Base-by-base conservation (phyloP, 2,888 invertebrate genomes). In the Drosophila tanythrix region DNA sequence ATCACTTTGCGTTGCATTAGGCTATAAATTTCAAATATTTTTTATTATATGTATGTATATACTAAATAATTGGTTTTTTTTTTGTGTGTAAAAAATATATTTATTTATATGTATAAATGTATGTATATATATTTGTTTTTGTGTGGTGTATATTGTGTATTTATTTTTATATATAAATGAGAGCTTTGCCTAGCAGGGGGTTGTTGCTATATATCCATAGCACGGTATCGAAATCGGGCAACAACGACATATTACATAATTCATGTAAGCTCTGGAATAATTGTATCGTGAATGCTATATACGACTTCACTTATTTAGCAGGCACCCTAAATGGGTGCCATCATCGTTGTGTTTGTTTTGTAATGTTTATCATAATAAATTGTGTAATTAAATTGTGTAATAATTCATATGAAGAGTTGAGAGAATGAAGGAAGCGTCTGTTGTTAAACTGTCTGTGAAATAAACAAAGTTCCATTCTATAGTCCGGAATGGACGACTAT, bases 1-100 rank as follows among this genome's bases (percentile, higher is more conserved):
- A 88, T 88, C 89, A 90, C 89, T 90, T 90, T 89, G 85, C 83
- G 79, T 86, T 85, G 80, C 76, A 82, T 85, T 86, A 84, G 78
- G 80, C 83, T 81, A 81, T 84, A 82, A 83, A 81, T 78, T 84
- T 88, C 87, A 82, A 80, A 77, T 76, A 86, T 74, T 76, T 76
- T 76, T 78, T 74, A 74, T 79, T 40, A 38, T 40, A 57, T 57
- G 56, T 56, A 40, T 43, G 31, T 57, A 57, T 84, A 76, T 70
- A 81, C 86, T 86, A 82, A 83, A 81, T 74, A 68, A 74, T 79
- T 76, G 36, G 35, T 74, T 75, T 83, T 70, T 40, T n/a, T 46
- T 46, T 51, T 81, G 73, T 83, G 74, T 82, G 64, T 78, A 72
- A 81, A 77, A 84, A 76, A 81, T 82, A 76, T 83, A 67, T 72